Percentiles rank a stretch among this genome's conserved stretches.
Evolutionary conservation across 2,888 invertebrate genomes (phyloP).

Genomic region (Xylota segnis): DNA sequence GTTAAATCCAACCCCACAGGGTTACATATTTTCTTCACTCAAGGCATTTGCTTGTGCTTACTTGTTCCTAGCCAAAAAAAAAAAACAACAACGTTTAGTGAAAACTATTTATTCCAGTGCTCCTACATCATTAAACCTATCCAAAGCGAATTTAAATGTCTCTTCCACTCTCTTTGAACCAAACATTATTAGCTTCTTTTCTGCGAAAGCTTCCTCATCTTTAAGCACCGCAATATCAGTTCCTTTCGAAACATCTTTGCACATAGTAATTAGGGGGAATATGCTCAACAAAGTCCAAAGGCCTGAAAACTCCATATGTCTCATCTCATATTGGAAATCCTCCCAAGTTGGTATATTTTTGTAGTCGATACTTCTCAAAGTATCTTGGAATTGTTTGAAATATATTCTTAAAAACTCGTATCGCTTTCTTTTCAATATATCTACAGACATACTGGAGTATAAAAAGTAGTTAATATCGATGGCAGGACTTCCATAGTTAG

Average conservation of each 20-base stretch:
- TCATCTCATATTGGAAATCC: slow-evolving; percentile 56
- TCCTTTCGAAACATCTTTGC: slow-evolving; percentile 33
- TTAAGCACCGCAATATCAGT: background rate
- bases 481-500: slow-evolving; percentile 28
- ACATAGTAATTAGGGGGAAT: slow-evolving; percentile 3
- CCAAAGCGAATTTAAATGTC: slow-evolving; percentile 6
- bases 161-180: slow-evolving; percentile 15
- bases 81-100: background rate
- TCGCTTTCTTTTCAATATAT: slow-evolving; percentile 18
- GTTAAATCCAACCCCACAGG: no score
- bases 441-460: slow-evolving; percentile 25
- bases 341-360: slow-evolving; percentile 51
- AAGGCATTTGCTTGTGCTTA: no score
- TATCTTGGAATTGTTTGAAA: slow-evolving; percentile 24
- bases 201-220: background rate
- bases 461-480: slow-evolving; percentile 35
- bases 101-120: slow-evolving; percentile 18
- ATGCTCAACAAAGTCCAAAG: background rate
- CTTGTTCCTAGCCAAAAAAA: background rate
- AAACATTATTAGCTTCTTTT: slow-evolving; percentile 13
- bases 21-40: no score
- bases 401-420: slow-evolving; percentile 40
- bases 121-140: slow-evolving; percentile 37
- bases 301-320: slow-evolving; percentile 59
- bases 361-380: background rate